Base-by-base conservation (phyloP, 2,797 vertebrate species). In the Uromys caudimaculatus region DNA sequence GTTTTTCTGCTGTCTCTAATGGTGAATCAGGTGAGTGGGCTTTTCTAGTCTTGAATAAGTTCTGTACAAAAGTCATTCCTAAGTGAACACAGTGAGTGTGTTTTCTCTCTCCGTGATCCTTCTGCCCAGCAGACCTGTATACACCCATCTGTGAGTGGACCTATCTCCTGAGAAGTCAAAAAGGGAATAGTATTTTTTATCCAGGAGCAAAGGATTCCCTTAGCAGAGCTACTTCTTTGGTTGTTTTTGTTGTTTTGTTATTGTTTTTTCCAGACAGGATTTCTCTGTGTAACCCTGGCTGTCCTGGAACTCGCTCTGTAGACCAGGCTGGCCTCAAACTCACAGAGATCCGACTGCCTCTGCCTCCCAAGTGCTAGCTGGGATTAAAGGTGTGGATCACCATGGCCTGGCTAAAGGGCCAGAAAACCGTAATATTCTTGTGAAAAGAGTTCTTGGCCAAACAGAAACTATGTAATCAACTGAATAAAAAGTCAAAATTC, bases 1-100 rank as follows among this genome's bases (percentile, higher is more conserved):
- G 82, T 35, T 95, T 95, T 71, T 92, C 79, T 47, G 17, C 81
- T 95, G 76, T 95, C 94, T 95, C 93, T 94, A 81, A 73, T 73
- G 73, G 79, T 95, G 82, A 91, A n/a, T 90, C 93, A 89, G 71
- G 95, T 95, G 76, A 71, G 56, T 62, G 38, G 58, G 93, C 69
- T 8, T 92, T 94, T 81, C 78, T 95, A 44, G 86, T 83, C 86
- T 90, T 89, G 35, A 69, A 93, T 24, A 91, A 79, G 71, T 52
- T 75, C 52, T 56, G 67, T 83, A 62, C 41, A 94, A 95, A 95
- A 96, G 85, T 52, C 54, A 96, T 69, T 94, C 69, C 71, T 92
- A 62, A 16, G 19, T 77, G 71, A 24, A 54, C 41, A 41, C 12
- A 23, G 41, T 13, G 56, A 75, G 11, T 47, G 24, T 10, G 35